Conservation (phyloP, 2,113 vertebrate genomes). For the Leptodactylus fuscus region DNA sequence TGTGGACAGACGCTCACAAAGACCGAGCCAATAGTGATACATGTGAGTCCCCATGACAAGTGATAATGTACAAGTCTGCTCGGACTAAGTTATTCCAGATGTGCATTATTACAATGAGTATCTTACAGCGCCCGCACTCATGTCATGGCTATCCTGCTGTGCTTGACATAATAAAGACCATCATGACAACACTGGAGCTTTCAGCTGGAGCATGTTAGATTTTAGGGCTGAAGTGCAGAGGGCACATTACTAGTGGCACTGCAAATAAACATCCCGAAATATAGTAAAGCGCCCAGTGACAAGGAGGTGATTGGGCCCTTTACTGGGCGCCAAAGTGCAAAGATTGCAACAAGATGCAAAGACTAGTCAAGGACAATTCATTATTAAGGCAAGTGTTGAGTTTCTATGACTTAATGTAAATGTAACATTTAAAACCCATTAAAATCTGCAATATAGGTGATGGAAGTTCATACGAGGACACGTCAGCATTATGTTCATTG, state of each 20-base stretch:
- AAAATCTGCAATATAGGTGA: too few relatives aligned
- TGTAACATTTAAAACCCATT: too few relatives aligned
- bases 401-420: background rate
- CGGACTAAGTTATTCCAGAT: conserved; percentile 8
- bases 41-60: conserved; percentile 22
- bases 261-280: background rate
- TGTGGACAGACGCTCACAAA: background rate
- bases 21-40: conserved; percentile 7
- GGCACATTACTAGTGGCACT: background rate
- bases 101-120: background rate
- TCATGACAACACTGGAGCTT: background rate
- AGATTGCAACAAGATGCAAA: background rate
- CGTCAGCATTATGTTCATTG: too few relatives aligned
- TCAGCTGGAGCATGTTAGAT: background rate
- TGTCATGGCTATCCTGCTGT: background rate
- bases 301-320: background rate
- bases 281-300: background rate
- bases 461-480: too few relatives aligned
- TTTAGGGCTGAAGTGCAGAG: background rate
- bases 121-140: background rate
- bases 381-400: too few relatives aligned
- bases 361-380: background rate
- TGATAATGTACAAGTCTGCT: conserved; percentile 12
- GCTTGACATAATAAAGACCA: conserved; percentile 10
- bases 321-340: background rate